phyloP scores from a whole-genome alignment of 2,888 invertebrate species.

The Neria commutata region DNA sequence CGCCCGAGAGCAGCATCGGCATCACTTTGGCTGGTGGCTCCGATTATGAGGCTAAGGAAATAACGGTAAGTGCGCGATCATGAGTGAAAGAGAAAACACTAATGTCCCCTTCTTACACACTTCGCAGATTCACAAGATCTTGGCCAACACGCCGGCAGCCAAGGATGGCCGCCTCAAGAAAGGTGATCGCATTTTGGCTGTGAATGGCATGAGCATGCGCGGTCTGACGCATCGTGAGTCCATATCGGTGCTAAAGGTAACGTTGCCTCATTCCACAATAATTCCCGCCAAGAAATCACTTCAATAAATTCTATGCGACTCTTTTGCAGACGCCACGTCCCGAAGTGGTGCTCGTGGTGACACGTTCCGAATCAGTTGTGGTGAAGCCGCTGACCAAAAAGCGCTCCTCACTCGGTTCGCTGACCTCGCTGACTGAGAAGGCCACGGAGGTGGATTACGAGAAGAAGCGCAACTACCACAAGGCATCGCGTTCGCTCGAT shows the following conservation, averaged over 20 bases:
- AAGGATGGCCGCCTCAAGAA: slow-evolving; percentile 84
- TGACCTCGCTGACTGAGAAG: slow-evolving; percentile 61
- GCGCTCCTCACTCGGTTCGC: slow-evolving; percentile 59
- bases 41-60: slow-evolving; percentile 90
- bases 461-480: slow-evolving; percentile 58
- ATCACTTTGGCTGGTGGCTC: slow-evolving; percentile 87
- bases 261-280: not conserved
- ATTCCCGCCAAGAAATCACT: slow-evolving; percentile 8
- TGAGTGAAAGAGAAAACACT: too few relatives aligned
- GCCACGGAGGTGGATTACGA: slow-evolving; percentile 55
- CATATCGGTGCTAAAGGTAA: slow-evolving; percentile 83
- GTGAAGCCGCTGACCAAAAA: slow-evolving; percentile 59
- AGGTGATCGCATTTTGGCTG: slow-evolving; percentile 86
- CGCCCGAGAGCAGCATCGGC: slow-evolving; percentile 78
- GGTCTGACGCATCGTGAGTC: slow-evolving; percentile 88
- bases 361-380: slow-evolving; percentile 64
- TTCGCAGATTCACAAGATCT: slow-evolving; percentile 81
- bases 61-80: slow-evolving; percentile 75
- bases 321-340: slow-evolving; percentile 73
- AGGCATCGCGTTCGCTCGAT: slow-evolving; percentile 60
- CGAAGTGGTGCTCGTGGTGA: slow-evolving; percentile 79
- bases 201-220: slow-evolving; percentile 83
- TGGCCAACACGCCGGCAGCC: slow-evolving; percentile 84
- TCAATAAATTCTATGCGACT: not conserved
- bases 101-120: not conserved